Percentiles rank a stretch among this genome's conserved stretches.
Evolutionary conservation across 2,888 invertebrate species (phyloP).

Genomic region (Corbicula japonica): DNA sequence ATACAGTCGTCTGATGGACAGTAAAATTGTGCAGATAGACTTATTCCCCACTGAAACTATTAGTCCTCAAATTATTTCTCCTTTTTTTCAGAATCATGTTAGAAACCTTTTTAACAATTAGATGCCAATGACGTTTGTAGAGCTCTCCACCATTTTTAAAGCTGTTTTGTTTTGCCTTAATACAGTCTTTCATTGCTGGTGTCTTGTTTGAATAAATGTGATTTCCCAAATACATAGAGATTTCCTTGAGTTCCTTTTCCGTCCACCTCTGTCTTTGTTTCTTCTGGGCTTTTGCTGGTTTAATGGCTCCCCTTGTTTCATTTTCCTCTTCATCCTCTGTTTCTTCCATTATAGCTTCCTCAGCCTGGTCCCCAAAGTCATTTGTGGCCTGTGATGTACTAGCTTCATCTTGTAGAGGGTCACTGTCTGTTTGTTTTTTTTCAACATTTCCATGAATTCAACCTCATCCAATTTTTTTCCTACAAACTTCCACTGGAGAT

Average conservation of each 20-base stretch:
- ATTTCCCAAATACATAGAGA: conserved; percentile 19
- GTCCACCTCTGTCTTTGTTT: conserved; percentile 30
- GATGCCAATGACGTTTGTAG: conserved; percentile 7
- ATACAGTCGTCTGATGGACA: too few relatives aligned
- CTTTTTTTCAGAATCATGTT: background rate
- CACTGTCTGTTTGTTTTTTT: background rate
- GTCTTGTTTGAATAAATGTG: conserved; percentile 19
- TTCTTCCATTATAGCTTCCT: conserved; percentile 10
- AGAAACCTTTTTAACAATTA: conserved; percentile 2
- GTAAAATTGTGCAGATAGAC: too few relatives aligned
- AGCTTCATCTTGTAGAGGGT: background rate
- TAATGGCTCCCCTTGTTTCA: background rate
- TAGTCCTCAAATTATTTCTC: too few relatives aligned
- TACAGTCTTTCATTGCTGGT: conserved; percentile 8
- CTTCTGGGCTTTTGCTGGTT: conserved; percentile 4
- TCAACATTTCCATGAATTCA: conserved; percentile 11
- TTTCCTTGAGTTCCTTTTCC: conserved; percentile 34
- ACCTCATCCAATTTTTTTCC: conserved; percentile 26
- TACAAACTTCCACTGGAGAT: conserved; percentile 27
- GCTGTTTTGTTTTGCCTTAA: conserved; percentile 19
- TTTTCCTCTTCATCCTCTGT: conserved; percentile 12
- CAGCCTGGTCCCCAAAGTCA: background rate
- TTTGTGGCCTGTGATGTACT: conserved; percentile 4
- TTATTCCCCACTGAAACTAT: too few relatives aligned
- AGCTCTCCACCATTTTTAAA: background rate